Evolutionary conservation across 2,797 vertebrate genomes (phyloP).

Genomic region (Tapirus indicus): DNA sequence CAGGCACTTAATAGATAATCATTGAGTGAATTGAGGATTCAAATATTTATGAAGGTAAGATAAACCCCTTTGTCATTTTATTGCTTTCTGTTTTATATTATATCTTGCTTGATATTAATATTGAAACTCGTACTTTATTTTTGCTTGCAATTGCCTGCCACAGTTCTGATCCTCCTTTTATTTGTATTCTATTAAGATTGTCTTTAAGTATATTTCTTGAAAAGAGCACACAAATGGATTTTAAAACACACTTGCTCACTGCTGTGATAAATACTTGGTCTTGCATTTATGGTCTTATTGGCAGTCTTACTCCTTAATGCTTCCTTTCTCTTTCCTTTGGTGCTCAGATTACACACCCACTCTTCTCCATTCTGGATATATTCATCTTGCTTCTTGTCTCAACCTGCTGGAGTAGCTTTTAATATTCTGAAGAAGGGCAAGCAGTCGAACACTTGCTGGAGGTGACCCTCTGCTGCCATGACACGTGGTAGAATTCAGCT

Average conservation of each 20-base stretch:
- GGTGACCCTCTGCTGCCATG: background rate
- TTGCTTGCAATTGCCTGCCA: background rate
- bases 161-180: background rate
- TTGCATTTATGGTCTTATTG: background rate
- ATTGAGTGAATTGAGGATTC: background rate
- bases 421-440: background rate
- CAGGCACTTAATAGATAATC: conserved; percentile 36
- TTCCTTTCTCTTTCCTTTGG: conserved; percentile 30
- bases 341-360: background rate
- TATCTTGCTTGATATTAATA: background rate
- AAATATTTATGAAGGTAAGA: conserved; percentile 68
- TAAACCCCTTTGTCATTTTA: conserved; percentile 44
- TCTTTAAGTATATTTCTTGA: conserved; percentile 42
- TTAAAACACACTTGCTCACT: background rate
- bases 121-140: background rate
- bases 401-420: background rate
- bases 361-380: background rate
- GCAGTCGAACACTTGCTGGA: background rate
- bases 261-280: background rate
- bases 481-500: background rate
- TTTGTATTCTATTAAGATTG: conserved; percentile 15
- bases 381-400: background rate
- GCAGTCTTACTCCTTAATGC: background rate
- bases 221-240: conserved; percentile 4
- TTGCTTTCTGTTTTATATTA: conserved; percentile 26